These are phyloP conservation scores for Endotricha flammealis DNA, from an alignment of 2,888 invertebrate genomes.

Conservation along the genomic window DNA sequence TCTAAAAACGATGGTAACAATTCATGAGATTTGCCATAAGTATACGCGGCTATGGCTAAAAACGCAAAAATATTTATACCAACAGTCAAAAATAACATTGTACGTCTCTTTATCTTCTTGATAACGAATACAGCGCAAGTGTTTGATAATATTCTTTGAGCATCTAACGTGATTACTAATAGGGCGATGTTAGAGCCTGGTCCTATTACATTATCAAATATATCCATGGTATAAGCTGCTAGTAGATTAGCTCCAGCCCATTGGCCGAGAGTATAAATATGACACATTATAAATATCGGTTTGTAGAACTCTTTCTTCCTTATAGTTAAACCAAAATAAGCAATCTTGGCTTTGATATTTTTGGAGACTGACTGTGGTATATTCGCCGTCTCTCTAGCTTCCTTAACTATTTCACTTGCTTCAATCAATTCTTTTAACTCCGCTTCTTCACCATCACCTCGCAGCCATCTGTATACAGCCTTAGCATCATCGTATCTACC, in stretches of 20 bases:
- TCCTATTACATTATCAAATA: conserved; percentile 40
- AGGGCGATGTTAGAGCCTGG: conserved; percentile 32
- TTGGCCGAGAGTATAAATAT: conserved; percentile 42
- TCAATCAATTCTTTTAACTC: conserved; percentile 23
- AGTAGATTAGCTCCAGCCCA: conserved; percentile 47
- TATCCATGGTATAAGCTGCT: conserved; percentile 40
- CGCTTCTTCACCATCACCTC: conserved; percentile 58
- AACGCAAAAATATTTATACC: conserved; percentile 32
- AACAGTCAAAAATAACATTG: conserved; percentile 39
- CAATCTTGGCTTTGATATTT: conserved; percentile 21
- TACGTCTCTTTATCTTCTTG: conserved; percentile 39
- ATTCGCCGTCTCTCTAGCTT: conserved; percentile 23
- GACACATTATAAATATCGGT: conserved; percentile 49
- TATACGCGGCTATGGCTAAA: conserved; percentile 37
- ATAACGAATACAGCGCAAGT: conserved; percentile 38
- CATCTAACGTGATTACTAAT: conserved; percentile 38
- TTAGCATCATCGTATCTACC: conserved; percentile 68
- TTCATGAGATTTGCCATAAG: conserved; percentile 32
- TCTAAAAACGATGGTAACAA: conserved; percentile 31
- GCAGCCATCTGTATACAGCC: conserved; percentile 69
- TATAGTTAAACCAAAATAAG: conserved; percentile 27
- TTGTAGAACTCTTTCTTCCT: conserved; percentile 47
- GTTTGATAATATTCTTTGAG: conserved; percentile 42
- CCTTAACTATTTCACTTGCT: conserved; percentile 30
- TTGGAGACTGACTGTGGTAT: conserved; percentile 19